Conservation (phyloP, 2,888 invertebrate species). For the Neoascia interrupta region DNA sequence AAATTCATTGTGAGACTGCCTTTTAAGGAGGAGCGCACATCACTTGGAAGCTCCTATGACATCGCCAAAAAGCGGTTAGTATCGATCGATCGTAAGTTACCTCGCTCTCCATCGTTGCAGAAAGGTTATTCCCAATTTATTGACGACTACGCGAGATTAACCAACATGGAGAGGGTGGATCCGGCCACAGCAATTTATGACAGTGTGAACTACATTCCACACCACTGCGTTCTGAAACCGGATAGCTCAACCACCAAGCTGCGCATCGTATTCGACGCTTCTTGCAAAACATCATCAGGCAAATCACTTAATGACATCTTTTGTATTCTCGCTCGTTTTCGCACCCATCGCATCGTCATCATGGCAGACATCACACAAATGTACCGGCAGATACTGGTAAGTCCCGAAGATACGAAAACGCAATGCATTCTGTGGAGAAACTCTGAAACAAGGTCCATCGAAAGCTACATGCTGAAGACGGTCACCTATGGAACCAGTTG, state of each 20-base stretch:
- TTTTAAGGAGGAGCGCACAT: constrained; percentile 20
- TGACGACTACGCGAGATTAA: constrained; percentile 13
- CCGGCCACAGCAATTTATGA: constrained; percentile 19
- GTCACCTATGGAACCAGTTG: constrained; percentile 38
- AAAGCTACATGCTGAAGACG: constrained; percentile 34
- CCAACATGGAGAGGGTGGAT: constrained; percentile 17
- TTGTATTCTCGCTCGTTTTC: constrained; percentile 18
- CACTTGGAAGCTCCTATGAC: constrained; percentile 11
- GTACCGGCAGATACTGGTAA: constrained; percentile 21
- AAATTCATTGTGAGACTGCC: constrained; percentile 11
- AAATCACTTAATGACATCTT: constrained; percentile 26
- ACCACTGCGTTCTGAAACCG: constrained; percentile 20
- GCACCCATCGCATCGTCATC: constrained; percentile 9
- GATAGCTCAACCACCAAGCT: constrained; percentile 13
- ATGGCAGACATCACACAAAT: constrained; percentile 19
- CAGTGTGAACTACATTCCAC: constrained; percentile 13
- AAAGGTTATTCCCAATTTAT: constrained; percentile 18
- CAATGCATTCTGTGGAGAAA: constrained; percentile 31
- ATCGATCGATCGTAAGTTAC: constrained; percentile 26
- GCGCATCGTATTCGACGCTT: constrained; percentile 6
- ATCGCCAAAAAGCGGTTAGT: constrained; percentile 24
- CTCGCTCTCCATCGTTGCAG: constrained; percentile 19
- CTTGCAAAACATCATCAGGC: background rate
- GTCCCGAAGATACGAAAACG: background rate
- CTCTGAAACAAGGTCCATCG: constrained; percentile 2